Percentiles rank a stretch among this genome's conserved stretches.
Evolutionary conservation across 1,140 invertebrate species (phyloP).

Genomic region (Phenacoccus solenopsis): DNA sequence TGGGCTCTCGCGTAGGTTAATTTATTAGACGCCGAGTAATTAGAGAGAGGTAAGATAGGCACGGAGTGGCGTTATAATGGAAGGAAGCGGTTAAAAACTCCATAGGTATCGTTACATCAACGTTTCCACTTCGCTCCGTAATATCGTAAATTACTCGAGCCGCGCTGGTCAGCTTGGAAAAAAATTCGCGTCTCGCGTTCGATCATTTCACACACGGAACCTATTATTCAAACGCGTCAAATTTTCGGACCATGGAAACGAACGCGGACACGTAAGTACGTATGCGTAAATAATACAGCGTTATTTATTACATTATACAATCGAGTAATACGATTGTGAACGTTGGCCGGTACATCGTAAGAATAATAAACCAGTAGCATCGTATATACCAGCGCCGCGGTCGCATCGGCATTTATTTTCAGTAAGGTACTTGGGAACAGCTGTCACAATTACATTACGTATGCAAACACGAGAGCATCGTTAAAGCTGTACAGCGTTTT

Average conservation of each 20-base stretch:
- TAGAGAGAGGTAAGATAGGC: background rate
- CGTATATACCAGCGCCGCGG: background rate
- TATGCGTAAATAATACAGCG: background rate
- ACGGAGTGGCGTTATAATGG: background rate
- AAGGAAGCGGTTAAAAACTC: background rate
- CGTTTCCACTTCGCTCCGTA: background rate
- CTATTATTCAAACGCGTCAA: background rate
- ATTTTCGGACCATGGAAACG: background rate
- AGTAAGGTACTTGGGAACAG: background rate
- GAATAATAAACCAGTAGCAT: constrained; percentile 1
- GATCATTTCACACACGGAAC: background rate
- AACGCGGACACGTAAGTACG: background rate
- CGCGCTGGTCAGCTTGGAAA: no score
- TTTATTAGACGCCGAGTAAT: constrained; percentile 1
- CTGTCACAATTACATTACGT: background rate
- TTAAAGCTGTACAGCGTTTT: background rate
- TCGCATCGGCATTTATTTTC: background rate
- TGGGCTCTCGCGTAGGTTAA: background rate
- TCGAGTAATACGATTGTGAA: background rate
- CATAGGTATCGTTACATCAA: background rate
- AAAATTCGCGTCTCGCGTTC: no score
- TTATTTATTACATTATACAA: constrained; percentile 4
- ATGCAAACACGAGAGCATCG: background rate
- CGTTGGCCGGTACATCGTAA: background rate
- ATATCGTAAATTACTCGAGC: background rate